Evolutionary conservation across 2,797 vertebrate genomes (phyloP), one percentile per base, ranked within the genome.

Genomic region (Lycodopsis pacificus): DNA sequence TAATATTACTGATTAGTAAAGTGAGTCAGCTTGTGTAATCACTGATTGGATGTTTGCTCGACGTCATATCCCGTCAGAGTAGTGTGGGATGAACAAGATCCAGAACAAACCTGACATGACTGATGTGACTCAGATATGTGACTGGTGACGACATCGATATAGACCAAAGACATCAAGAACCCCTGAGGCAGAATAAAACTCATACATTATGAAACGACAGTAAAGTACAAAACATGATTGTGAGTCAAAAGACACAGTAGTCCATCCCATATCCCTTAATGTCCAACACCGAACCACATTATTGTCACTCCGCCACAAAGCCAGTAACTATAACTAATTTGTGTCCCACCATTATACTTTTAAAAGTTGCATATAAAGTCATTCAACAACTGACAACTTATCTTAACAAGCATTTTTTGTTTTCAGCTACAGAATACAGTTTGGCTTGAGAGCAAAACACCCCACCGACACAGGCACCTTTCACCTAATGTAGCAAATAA

Each of bases 321-420:
- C 3, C 30, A 54, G 15, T 54, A 13, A 51, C 48, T 20, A 3
- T 27, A 13, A 51, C 48, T 20, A 3, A 51, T 36, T 46, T 25
- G 25, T 40, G 7, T 32, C 8, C 32, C 0, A 32, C 17, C 17
- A 34, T 22, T 27, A 0, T 36, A 54, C 61, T 54, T 38, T 59
- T 22, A 61, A 61, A 61, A 61, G 58, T 61, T 61, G 20, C 57
- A 59, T 11, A 22, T 59, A 59, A 59, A 36, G 19, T 59, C 20
- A 38, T 38, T 59, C 11, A 63, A 62, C n/a, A 62, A 14, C 44
- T 27, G 22, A 32, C 12, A 53, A 27, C 13, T n/a, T 53, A 42
- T 42, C 46, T 46, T 22, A 20, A 30, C 38, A 48, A 46, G 7
- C 8, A 1, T 13, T 30, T 44, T 27, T 44, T n/a, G 1, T 56